These are phyloP conservation scores for Drosophila parvula DNA, from an alignment of 1,140 invertebrate genomes.

Conservation along the genomic window DNA sequence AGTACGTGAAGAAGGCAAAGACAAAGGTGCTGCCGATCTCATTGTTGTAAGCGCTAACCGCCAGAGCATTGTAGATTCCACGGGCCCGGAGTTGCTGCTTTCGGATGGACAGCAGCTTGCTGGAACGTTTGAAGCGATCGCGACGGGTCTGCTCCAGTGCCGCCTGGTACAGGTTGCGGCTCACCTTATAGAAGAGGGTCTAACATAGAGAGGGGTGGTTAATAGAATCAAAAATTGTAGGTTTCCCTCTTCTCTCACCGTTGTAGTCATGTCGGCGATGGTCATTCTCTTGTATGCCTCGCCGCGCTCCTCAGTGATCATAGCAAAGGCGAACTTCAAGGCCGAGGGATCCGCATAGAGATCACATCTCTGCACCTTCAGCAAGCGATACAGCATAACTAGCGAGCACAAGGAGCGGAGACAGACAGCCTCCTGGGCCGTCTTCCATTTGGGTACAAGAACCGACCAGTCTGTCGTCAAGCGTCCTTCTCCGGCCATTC, in stretches of 20 bases:
- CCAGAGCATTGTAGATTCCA: slow-evolving; percentile 21
- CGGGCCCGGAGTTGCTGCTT: slow-evolving; percentile 36
- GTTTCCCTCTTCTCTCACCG: slow-evolving; percentile 15
- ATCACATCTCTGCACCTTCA: slow-evolving; percentile 36
- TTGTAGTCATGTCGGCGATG: slow-evolving; percentile 20
- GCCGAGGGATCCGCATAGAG: slow-evolving; percentile 21
- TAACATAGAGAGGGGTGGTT: neutral
- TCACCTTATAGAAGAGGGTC: slow-evolving; percentile 42
- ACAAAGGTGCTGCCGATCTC: slow-evolving; percentile 6
- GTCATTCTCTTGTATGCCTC: slow-evolving; percentile 13
- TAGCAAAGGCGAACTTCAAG: slow-evolving; percentile 48
- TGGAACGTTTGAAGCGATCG: neutral
- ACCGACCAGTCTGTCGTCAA: slow-evolving; percentile 35
- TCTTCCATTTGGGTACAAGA: slow-evolving; percentile 49
- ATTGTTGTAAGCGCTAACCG: neutral
- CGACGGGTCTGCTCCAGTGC: neutral
- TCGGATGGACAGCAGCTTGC: slow-evolving; percentile 8
- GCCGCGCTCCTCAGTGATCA: slow-evolving; percentile 31
- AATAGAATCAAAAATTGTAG: neutral
- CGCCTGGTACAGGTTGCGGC: slow-evolving; percentile 17
- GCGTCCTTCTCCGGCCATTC: neutral
- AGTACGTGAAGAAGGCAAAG: slow-evolving; percentile 15
- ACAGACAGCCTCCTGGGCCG: neutral
- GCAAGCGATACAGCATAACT: slow-evolving; percentile 26
- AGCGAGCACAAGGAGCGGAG: slow-evolving; percentile 13